Evolutionary conservation across 2,888 invertebrate genomes (phyloP).

Genomic region (Lysandra coridon): DNA sequence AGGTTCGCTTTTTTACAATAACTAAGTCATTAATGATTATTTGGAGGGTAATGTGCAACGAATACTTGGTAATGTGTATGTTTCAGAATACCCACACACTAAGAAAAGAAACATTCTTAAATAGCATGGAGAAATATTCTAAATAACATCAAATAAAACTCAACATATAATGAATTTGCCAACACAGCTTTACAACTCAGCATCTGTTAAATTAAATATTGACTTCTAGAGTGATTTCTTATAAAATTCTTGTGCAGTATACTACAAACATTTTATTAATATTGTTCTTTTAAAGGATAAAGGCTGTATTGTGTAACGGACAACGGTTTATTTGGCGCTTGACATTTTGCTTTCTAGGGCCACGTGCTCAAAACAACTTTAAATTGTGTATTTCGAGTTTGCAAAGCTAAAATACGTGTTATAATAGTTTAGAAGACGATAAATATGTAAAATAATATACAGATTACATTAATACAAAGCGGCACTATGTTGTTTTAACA

Average conservation of each 20-base stretch:
- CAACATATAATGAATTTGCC: neutral
- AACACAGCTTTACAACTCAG: too few species aligned
- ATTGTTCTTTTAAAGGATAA: neutral
- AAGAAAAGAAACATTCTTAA: too few species aligned
- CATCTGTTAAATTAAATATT: too few species aligned
- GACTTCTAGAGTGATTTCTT: neutral
- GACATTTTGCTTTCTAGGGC: neutral
- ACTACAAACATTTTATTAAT: neutral
- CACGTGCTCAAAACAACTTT: conserved; percentile 15
- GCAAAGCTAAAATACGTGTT: neutral
- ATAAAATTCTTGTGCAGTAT: neutral
- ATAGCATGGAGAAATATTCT: neutral
- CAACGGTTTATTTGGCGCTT: conserved; percentile 10
- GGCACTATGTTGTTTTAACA: neutral
- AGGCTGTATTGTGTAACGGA: neutral
- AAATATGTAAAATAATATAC: neutral
- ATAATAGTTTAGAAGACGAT: neutral
- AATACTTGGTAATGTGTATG: neutral
- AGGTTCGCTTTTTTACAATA: neutral
- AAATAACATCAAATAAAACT: neutral
- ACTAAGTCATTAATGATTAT: neutral
- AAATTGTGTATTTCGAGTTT: neutral
- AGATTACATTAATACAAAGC: neutral
- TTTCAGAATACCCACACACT: neutral
- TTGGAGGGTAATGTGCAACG: neutral